These are phyloP conservation scores for Enteromius paludinosus DNA, from an alignment of 2,797 vertebrate genomes.

Conservation along the genomic window DNA sequence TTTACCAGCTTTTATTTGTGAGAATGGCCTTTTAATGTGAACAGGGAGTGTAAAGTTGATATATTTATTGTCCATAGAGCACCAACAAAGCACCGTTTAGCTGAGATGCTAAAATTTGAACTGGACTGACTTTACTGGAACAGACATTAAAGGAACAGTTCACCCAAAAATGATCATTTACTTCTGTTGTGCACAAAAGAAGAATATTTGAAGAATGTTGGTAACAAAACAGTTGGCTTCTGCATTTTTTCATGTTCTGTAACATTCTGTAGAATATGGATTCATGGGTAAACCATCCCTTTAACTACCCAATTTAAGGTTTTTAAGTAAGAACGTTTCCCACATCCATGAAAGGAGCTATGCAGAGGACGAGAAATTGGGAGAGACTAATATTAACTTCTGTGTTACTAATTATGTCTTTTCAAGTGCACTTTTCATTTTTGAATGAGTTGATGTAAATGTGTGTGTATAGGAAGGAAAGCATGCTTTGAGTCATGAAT, in stretches of 20 bases:
- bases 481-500: background rate
- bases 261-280: background rate
- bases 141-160: background rate
- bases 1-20: background rate
- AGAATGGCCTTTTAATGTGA: background rate
- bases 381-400: background rate
- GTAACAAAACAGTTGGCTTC: background rate
- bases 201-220: background rate
- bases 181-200: background rate
- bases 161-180: rapidly evolving
- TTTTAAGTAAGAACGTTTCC: background rate
- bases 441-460: background rate
- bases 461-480: background rate
- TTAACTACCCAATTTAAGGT: background rate
- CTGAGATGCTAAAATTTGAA: background rate
- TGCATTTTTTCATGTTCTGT: background rate
- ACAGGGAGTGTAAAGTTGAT: background rate
- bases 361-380: background rate
- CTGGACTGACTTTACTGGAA: background rate
- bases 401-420: background rate
- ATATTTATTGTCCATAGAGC: background rate
- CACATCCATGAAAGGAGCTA: background rate
- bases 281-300: background rate
- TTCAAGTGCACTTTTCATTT: background rate
- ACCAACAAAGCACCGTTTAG: background rate